A percentile compares a stretch with the other conserved stretches of the same genome.
Evolutionary conservation across 2,888 invertebrate species (phyloP).

Genomic region (Cheilosia soror): DNA sequence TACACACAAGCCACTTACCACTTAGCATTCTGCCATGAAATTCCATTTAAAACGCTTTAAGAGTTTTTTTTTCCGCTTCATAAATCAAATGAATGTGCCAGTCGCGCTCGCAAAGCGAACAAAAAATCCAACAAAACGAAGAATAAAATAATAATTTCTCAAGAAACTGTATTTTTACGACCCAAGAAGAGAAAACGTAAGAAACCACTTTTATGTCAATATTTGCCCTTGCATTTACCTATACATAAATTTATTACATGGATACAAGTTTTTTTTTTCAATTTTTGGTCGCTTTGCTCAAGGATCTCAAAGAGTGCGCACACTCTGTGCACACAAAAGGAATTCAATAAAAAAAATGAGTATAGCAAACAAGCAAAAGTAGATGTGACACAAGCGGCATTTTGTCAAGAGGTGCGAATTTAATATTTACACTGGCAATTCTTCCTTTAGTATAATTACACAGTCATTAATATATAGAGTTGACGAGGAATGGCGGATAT

Average conservation of each 20-base stretch:
- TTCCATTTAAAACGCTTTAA: conserved; percentile 61
- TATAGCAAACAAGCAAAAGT: not conserved
- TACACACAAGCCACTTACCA: conserved; percentile 34
- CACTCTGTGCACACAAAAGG: not conserved
- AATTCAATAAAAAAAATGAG: not conserved
- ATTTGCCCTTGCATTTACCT: conserved; percentile 43
- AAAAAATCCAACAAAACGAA: conserved; percentile 19
- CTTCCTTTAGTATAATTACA: conserved; percentile 11
- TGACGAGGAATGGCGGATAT: too few species aligned
- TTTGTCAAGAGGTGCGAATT: conserved; percentile 53
- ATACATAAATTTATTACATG: not conserved
- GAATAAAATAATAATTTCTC: conserved; percentile 25
- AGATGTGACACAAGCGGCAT: conserved; percentile 1
- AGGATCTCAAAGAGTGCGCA: conserved; percentile 7
- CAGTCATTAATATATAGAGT: not conserved
- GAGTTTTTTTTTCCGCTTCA: conserved; percentile 70
- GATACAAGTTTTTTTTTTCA: not conserved
- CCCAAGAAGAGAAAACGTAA: not conserved
- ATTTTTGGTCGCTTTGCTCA: not conserved
- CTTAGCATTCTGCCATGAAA: conserved; percentile 64
- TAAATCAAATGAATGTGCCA: conserved; percentile 66
- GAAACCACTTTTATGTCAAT: conserved; percentile 51
- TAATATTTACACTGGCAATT: conserved; percentile 6
- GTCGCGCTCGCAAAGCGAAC: conserved; percentile 16
- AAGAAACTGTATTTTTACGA: conserved; percentile 15